Evolutionary conservation across 2,888 invertebrate species (phyloP).

Genomic region (Brachylomia viminalis): DNA sequence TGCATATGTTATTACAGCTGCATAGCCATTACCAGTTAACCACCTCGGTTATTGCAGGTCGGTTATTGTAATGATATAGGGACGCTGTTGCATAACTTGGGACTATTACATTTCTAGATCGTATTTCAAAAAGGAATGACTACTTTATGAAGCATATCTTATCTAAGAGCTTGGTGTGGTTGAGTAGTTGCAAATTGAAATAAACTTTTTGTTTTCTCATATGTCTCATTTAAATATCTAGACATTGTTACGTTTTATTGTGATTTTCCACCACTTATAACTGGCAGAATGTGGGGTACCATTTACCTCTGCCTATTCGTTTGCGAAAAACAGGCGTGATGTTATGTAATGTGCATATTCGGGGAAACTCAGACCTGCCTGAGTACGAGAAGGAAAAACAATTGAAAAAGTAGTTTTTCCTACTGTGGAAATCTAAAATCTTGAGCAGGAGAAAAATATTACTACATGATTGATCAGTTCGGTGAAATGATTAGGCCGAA

Average conservation of each 20-base stretch:
- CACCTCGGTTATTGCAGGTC: not conserved
- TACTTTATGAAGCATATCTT: not conserved
- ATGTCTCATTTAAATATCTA: not conserved
- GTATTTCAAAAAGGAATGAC: not conserved
- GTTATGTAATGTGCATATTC: not conserved
- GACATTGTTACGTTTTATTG: not conserved
- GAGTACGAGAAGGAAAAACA: not conserved
- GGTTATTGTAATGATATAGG: not conserved
- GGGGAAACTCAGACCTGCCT: not conserved
- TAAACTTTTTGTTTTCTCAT: not conserved
- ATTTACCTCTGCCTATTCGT: too few species aligned
- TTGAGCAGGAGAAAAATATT: slow-evolving; percentile 14
- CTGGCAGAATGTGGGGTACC: too few species aligned
- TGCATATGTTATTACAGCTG: slow-evolving; percentile 37
- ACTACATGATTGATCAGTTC: slow-evolving; percentile 2
- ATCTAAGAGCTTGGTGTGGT: not conserved
- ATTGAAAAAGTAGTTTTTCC: not conserved
- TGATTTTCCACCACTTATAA: not conserved
- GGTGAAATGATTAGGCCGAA: not conserved
- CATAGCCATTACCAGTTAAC: not conserved
- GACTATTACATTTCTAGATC: not conserved
- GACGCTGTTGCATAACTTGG: not conserved
- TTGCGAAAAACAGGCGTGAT: not conserved
- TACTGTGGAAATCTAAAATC: not conserved
- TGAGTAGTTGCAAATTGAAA: not conserved